Evolutionary conservation across 2,888 invertebrate species (phyloP), one percentile per base, ranked within the genome.

Genomic region (Eristalis tenax): DNA sequence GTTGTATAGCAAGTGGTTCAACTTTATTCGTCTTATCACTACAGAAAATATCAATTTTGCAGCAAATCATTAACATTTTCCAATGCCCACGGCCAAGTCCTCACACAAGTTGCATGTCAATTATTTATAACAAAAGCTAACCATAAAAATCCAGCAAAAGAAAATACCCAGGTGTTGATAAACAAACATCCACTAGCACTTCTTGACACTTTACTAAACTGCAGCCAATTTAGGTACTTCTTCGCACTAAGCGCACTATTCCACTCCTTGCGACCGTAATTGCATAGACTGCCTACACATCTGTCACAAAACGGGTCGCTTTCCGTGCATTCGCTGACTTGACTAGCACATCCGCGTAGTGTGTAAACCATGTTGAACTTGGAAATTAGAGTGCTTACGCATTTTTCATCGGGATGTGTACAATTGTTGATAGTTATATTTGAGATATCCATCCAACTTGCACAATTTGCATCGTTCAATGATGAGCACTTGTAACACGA

Each of bases 401-500:
- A 92, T 40, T 90, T 77, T 68, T 92, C 92, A 6, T 89, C 83
- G 1, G 90, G 56, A 0, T 78, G 38, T 4, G 89, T 88, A 71
- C 92, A 92, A 57, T 90, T 90, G 78, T 86, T 89, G 2, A 68
- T 35, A 3, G 85, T 64, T 83, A 91, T 90, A 2, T 68, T 69
- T 18, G 68, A 82, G 22, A 63, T 66, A 43, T 88, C 78, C 66
- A 1, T 26, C 88, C 90, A 91, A 22, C 69, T 70, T 0, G 89
- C 89, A 77, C 92, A 92, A 23, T 91, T 89, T 3, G 81, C 78
- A 11, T 89, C 89, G n/a, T 90, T 88, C 74, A 89, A 79, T 3
- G 91, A 91, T 4, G 90, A 90, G 88, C 92, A 92, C 6, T 90
- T 91, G 85, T 91, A 92, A 69, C 92, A 92, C 4, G 89, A 91